Base-by-base conservation (phyloP, 2,113 vertebrate species). In the Polypterus senegalus region DNA sequence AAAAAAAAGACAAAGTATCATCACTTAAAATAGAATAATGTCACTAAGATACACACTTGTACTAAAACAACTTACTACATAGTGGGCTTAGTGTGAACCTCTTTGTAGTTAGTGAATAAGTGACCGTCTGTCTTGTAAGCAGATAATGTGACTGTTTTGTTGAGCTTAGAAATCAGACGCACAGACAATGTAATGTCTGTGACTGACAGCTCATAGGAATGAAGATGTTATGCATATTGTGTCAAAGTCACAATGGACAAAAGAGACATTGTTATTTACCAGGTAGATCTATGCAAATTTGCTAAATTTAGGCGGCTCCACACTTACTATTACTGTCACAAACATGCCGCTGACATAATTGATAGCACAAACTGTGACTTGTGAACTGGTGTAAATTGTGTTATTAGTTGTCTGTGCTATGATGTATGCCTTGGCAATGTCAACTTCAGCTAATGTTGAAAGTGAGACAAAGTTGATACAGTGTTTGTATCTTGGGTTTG, bases 301-400 rank as follows among this genome's bases (percentile, higher is more conserved):
- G 46, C 54, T 46, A 9, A 65, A 67, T 7, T 61, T 45, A 54
- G 63, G 61, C 54, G 68, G 61, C 58, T 9, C 55, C 8, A 51
- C 55, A 11, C 56, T 46, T 3, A 60, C 11, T 51, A 60, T 55
- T 8, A 45, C 54, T 61, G 69, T 65, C 43, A 67, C 61, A 67
- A 61, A 70, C 57, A 63, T 63, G 57, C 61, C 61, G 44, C 48
- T n/a, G 58, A 46, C 49, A 67, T 61, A 63, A 65, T 57, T 63
- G 46, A 54, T 70, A 48, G 57, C 66, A 60, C 67, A 60, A 58
- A 61, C 67, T 46, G 5, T 63, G 52, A 70, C 51, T 9, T 46
- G 62, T 49, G 60, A 52, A 59, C 9, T 66, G 5, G 61, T 63
- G 45, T 61, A 64, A 46, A 60, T 53, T 45, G 58, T 62, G 9